phyloP scores from a whole-genome alignment of 2,888 invertebrate genomes.

The Platycheirus rosarum region DNA sequence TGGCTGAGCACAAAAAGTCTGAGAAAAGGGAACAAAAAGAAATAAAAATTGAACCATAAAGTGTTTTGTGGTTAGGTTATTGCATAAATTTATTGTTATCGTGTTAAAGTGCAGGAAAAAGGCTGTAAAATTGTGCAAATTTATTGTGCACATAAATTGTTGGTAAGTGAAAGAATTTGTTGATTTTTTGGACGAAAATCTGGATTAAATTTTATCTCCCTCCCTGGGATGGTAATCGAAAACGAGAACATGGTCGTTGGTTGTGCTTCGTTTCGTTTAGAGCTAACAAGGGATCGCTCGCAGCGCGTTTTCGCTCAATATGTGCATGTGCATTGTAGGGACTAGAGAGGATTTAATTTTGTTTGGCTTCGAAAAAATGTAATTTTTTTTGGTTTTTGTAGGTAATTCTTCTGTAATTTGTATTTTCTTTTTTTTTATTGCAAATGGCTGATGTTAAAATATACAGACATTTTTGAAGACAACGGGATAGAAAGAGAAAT shows the following conservation, averaged over 20 bases:
- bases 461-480: conserved; percentile 58
- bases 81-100: conserved; percentile 73
- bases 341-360: conserved; percentile 18
- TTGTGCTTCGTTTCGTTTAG: conserved; percentile 15
- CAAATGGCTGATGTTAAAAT: conserved; percentile 72
- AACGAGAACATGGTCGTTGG: conserved; percentile 58
- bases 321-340: conserved; percentile 16
- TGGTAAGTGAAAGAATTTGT: conserved; percentile 53
- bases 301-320: neutral
- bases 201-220: conserved; percentile 34
- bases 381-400: conserved; percentile 30
- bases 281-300: conserved; percentile 35
- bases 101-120: conserved; percentile 42
- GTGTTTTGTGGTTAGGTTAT: conserved; percentile 75
- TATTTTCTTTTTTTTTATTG: conserved; percentile 59
- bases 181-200: conserved; percentile 20
- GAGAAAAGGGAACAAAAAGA: conserved; percentile 53
- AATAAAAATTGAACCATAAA: conserved; percentile 51
- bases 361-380: conserved; percentile 47
- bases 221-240: conserved; percentile 13
- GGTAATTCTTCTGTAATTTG: conserved; percentile 28
- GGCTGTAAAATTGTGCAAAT: conserved; percentile 50
- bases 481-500: conserved; percentile 61
- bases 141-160: conserved; percentile 31
- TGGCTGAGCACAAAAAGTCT: conserved; percentile 45